A percentile compares a stretch with the other conserved stretches of the same genome.
Conservation (phyloP, 2,797 vertebrate species). For the Aeoliscus strigatus region DNA sequence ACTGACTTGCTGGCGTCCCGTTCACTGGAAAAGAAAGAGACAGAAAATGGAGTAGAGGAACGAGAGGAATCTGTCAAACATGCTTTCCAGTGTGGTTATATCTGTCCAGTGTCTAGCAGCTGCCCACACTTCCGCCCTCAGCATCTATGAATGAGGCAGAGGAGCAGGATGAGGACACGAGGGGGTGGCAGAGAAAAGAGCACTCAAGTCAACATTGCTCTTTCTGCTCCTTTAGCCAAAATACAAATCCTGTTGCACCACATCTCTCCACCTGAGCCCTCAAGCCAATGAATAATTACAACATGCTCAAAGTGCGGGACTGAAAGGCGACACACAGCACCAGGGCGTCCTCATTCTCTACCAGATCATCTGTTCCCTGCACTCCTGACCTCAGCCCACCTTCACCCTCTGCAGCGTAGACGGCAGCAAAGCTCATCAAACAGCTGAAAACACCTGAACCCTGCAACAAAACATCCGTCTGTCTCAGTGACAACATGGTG, state of each 20-base stretch:
- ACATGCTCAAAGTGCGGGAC: conserved; percentile 2
- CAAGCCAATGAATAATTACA: conserved; percentile 7
- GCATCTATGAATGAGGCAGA: conserved; percentile 41
- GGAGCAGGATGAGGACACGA: conserved; percentile 18
- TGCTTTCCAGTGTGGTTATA: conserved; percentile 23
- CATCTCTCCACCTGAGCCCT: conserved; percentile 2
- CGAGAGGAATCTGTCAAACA: conserved; percentile 15
- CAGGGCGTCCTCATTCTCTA: conserved; percentile 31
- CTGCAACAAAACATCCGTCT: conserved; percentile 1
- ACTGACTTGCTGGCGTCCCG: conserved; percentile 92
- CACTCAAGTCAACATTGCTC: conserved; percentile 22
- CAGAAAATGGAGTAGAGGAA: conserved; percentile 26
- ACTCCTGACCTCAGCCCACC: conserved; percentile 34
- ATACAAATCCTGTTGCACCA: conserved; percentile 12
- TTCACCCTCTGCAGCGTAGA: conserved; percentile 41
- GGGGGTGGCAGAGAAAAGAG: conserved; percentile 24
- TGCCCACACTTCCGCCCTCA: conserved; percentile 53
- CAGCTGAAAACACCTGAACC: conserved; percentile 7
- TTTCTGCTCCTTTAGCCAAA: conserved; percentile 16
- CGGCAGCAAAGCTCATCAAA: conserved; percentile 44
- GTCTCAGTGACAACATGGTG: not conserved
- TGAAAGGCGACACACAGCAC: conserved; percentile 20
- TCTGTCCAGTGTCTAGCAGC: conserved; percentile 38
- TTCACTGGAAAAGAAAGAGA: conserved; percentile 78
- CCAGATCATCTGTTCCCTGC: conserved; percentile 10